phyloP scores from a whole-genome alignment of 2,113 vertebrate species.

The Marcusenius ussheri region DNA sequence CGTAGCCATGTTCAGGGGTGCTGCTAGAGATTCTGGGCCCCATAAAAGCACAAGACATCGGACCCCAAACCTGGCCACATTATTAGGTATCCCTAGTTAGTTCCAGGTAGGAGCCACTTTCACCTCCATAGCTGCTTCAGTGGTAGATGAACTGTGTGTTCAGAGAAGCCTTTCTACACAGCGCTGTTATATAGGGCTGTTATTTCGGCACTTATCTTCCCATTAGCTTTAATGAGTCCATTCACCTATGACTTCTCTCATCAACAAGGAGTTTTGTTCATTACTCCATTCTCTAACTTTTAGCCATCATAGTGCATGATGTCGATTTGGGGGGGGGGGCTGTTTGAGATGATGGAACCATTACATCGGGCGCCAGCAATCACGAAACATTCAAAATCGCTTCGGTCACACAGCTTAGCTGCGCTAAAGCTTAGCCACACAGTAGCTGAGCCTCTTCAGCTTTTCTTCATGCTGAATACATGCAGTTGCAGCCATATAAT shows the following conservation, averaged over 20 bases:
- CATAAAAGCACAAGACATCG: too few relatives aligned
- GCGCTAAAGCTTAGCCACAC: not conserved
- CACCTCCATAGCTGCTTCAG: not conserved
- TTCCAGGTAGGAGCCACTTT: not conserved
- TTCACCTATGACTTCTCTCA: not conserved
- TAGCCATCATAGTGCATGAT: not conserved
- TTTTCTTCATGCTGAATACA: not conserved
- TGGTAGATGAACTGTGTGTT: not conserved
- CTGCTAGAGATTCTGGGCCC: not conserved
- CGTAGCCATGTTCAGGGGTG: not conserved
- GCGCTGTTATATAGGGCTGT: not conserved
- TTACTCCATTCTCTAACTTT: not conserved
- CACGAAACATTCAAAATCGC: too few relatives aligned
- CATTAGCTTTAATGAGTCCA: not conserved
- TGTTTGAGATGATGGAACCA: not conserved
- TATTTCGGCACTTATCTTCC: not conserved
- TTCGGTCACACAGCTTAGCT: not conserved
- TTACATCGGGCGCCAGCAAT: not conserved
- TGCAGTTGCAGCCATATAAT: not conserved
- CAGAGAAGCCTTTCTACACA: not conserved
- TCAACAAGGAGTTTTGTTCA: not conserved
- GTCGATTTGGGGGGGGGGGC: too few relatives aligned
- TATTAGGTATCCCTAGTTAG: not conserved
- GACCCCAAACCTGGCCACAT: not conserved
- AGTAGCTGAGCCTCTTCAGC: not conserved